Conservation (phyloP, 2,888 invertebrate species). For the Sturmia bella region DNA sequence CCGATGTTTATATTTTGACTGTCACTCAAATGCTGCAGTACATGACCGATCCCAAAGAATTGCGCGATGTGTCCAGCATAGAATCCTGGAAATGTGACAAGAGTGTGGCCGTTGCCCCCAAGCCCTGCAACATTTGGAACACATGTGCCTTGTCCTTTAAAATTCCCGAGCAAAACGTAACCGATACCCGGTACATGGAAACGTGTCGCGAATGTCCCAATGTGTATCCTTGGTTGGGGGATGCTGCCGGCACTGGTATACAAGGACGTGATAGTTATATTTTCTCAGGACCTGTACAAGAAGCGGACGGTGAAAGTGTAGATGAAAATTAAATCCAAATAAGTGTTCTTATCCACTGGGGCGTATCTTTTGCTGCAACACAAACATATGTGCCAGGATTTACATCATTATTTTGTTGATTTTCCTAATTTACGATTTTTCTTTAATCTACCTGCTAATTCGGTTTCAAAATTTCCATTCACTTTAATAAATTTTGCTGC, state of each 20-base stretch:
- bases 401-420: slow-evolving; percentile 34
- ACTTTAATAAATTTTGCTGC: slow-evolving; percentile 9
- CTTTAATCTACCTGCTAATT: slow-evolving; percentile 14
- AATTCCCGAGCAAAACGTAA: slow-evolving; percentile 88
- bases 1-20: slow-evolving; percentile 93
- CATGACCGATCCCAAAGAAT: slow-evolving; percentile 92
- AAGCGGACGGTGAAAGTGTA: slow-evolving; percentile 49
- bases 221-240: slow-evolving; percentile 93
- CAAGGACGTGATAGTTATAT: slow-evolving; percentile 89
- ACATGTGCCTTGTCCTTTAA: slow-evolving; percentile 93
- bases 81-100: slow-evolving; percentile 92
- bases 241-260: slow-evolving; percentile 91
- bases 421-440: slow-evolving; percentile 16
- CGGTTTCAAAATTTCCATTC: not conserved
- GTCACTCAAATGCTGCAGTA: slow-evolving; percentile 94
- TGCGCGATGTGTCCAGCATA: slow-evolving; percentile 86
- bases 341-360: slow-evolving; percentile 27
- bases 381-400: slow-evolving; percentile 63
- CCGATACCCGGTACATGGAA: slow-evolving; percentile 92
- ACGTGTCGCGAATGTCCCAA: slow-evolving; percentile 93
- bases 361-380: slow-evolving; percentile 38
- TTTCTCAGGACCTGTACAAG: slow-evolving; percentile 72
- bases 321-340: slow-evolving; percentile 45
- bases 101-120: slow-evolving; percentile 87
- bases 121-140: slow-evolving; percentile 90